Conservation (phyloP, 2,113 vertebrate species). For the Limnothrissa miodon region DNA sequence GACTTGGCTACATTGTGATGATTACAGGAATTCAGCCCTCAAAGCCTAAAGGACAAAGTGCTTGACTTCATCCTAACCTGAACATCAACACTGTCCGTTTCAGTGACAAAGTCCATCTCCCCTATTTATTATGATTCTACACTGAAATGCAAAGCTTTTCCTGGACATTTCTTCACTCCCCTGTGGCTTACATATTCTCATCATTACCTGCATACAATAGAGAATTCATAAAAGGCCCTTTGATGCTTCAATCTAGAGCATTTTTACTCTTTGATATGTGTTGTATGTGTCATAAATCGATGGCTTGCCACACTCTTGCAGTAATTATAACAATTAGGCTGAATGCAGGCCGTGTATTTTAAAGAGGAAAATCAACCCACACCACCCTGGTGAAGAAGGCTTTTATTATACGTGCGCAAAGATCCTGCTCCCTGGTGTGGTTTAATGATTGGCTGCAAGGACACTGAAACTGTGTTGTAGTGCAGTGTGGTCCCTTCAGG, state of each 20-base stretch:
- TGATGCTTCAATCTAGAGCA: not conserved
- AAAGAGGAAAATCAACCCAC: constrained; percentile 1
- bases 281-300: constrained; percentile 14
- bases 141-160: not conserved
- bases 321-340: constrained; percentile 43
- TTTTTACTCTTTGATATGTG: not conserved
- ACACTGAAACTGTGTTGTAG: constrained; percentile 36
- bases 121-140: not conserved
- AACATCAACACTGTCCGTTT: not conserved
- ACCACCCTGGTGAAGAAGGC: not conserved
- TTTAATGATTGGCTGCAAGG: constrained; percentile 35
- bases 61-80: not conserved
- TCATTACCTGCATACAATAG: not conserved
- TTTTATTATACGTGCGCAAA: constrained; percentile 37
- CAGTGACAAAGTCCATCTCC: not conserved
- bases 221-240: not conserved
- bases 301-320: constrained; percentile 22
- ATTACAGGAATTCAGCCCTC: not conserved
- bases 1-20: not conserved
- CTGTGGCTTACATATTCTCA: not conserved
- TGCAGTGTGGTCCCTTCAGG: constrained; percentile 34
- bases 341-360: constrained; percentile 23
- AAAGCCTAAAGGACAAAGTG: not conserved
- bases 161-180: not conserved
- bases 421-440: constrained; percentile 12